phyloP scores from a whole-genome alignment of 2,113 vertebrate genomes.

The Esox niger region DNA sequence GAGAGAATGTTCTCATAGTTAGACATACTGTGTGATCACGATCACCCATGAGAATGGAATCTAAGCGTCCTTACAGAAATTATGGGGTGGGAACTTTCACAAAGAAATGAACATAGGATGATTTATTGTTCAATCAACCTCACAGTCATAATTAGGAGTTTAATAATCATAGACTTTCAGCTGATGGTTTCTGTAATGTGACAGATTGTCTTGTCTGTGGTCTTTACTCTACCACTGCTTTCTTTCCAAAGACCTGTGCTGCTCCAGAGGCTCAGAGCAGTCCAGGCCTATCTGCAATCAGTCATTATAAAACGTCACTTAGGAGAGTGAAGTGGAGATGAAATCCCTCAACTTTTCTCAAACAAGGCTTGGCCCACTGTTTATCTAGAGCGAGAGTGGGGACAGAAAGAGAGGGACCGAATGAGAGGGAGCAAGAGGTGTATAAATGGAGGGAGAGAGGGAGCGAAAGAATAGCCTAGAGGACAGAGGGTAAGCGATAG shows the following conservation, averaged over 20 bases:
- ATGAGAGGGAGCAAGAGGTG: background rate
- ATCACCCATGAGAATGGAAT: too few species aligned
- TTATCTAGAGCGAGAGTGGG: conserved; percentile 12
- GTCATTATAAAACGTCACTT: conserved; percentile 19
- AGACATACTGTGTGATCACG: too few species aligned
- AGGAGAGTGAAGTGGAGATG: background rate
- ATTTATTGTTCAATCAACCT: background rate
- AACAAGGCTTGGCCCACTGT: conserved; percentile 8
- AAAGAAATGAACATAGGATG: background rate
- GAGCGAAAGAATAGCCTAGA: background rate
- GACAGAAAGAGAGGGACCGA: background rate
- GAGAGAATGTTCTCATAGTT: too few species aligned
- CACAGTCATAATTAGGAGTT: background rate
- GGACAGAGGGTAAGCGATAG: background rate
- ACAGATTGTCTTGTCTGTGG: conserved; percentile 7
- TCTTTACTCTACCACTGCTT: background rate
- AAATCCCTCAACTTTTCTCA: conserved; percentile 3
- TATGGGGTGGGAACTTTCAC: background rate
- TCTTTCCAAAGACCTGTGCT: conserved; percentile 24
- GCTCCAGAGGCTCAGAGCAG: conserved; percentile 5
- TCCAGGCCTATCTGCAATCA: conserved; percentile 5
- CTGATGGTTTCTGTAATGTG: conserved; percentile 18
- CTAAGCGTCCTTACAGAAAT: too few species aligned
- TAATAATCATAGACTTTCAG: conserved; percentile 27
- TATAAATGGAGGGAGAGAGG: background rate